Percentiles rank a stretch among this genome's conserved stretches.
phyloP scores from a whole-genome alignment of 2,888 invertebrate species.

The Melinaea marsaeus region DNA sequence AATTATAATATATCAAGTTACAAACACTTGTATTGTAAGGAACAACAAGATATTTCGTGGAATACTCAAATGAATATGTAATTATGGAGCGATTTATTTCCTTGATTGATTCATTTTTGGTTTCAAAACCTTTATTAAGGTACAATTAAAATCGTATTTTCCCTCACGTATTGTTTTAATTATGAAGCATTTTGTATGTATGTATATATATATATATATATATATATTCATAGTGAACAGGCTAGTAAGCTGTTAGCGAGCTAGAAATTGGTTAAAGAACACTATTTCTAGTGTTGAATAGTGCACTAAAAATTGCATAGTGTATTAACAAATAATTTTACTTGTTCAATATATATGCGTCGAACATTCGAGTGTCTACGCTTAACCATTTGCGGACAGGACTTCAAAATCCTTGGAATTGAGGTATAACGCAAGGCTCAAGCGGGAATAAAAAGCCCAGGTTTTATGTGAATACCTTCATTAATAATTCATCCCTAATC shows the following conservation, averaged over 20 bases:
- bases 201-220: too few species aligned
- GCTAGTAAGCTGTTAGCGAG: too few species aligned
- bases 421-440: constrained; percentile 17
- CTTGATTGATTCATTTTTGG: constrained; percentile 6
- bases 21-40: background rate
- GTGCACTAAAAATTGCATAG: background rate
- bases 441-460: constrained; percentile 39
- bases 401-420: constrained; percentile 15
- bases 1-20: too few species aligned
- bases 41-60: background rate
- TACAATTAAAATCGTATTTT: constrained; percentile 38
- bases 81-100: background rate
- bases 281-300: too few species aligned
- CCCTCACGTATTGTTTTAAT: constrained; percentile 18
- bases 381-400: background rate
- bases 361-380: constrained; percentile 13
- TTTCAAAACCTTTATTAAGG: background rate
- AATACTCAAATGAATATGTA: background rate
- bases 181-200: background rate
- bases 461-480: constrained; percentile 65
- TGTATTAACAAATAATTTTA: background rate
- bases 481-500: constrained; percentile 74
- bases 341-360: background rate
- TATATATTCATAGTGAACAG: too few species aligned
- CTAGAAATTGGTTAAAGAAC: too few species aligned